Conservation (phyloP, 92 coral and sea anemone genomes). For the Isaurus tuberculatus region DNA sequence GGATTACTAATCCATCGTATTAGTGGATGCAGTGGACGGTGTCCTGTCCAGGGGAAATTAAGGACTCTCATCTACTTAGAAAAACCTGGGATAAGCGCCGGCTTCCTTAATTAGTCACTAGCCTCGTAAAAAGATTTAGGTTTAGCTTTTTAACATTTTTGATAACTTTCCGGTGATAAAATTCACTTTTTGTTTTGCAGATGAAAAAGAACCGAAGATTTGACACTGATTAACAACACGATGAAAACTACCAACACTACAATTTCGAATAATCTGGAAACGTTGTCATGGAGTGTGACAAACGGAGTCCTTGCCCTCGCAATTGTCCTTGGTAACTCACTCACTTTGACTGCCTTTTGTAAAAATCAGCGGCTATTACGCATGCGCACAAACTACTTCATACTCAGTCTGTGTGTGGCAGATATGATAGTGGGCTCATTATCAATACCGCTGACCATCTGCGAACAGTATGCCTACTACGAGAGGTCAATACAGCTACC, state of each 20-base stretch:
- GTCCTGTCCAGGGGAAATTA: too few species aligned
- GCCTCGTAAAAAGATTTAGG: too few species aligned
- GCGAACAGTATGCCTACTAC: conserved; percentile 67
- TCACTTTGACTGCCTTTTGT: conserved; percentile 81
- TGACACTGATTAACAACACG: background rate
- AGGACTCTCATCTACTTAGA: too few species aligned
- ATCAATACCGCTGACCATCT: conserved; percentile 83
- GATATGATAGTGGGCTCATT: conserved; percentile 86
- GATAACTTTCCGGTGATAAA: background rate
- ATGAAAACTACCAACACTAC: conserved; percentile 50
- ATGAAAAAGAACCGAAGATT: background rate
- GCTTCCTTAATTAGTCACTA: too few species aligned
- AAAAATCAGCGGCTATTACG: conserved; percentile 73
- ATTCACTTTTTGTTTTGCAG: background rate
- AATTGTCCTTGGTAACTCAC: conserved; percentile 76
- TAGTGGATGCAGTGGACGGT: too few species aligned
- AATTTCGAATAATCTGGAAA: conserved; percentile 25
- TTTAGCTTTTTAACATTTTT: background rate
- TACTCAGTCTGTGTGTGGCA: conserved; percentile 87
- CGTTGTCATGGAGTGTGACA: conserved; percentile 73
- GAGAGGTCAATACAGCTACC: conserved; percentile 14
- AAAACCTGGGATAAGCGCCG: too few species aligned
- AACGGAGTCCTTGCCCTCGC: conserved; percentile 74
- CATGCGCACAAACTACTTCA: conserved; percentile 85
- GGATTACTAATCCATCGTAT: too few species aligned